Evolutionary conservation across 2,113 vertebrate species (phyloP), one percentile per base, ranked within the genome.

Genomic region (Dendropsophus ebraccatus): DNA sequence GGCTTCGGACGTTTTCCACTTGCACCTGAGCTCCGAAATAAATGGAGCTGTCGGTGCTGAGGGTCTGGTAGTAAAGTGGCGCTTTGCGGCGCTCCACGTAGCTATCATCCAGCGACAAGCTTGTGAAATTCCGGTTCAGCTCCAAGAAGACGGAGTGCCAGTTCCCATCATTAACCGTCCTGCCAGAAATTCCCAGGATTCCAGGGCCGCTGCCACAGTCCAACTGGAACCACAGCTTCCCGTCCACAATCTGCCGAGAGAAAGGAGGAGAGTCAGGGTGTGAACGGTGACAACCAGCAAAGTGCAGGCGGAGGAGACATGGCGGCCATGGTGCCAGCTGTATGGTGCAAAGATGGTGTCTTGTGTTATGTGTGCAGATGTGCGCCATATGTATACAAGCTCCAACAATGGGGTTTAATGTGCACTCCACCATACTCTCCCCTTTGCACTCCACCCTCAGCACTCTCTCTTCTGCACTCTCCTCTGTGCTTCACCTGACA

Each of bases 61-160:
- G 92, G 0, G 94, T 94, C 85, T 95, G 96, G 62, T 95, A 93
- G 58, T 94, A 94, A 5, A 96, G 92, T 0, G 95, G 94, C 0
- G 95, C 96, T 19, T 95, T 93, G 80, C 97, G 96, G 6, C 94
- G 94, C 87, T 98, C 97, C 85, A 97, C 95, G 0, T 98, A 98
- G 91, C 96, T 97, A 90, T 98, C 96, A 0, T 99, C 98, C 67
- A 99, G 92, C 1, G 97, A 95, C 89, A 99, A 89, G 91, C 97
- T 98, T 0, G 96, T 99, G 94, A 96, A 96, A 86, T 99, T 99
- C 83, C 94, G 95, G 52, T 96, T 97, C 79, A 99, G 93, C 90
- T 99, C 98, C 88, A 99, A 91, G 60, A 94, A 95, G 87, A 99
- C 96, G 0, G 97, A 97, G 90, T 99, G 98, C 98, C 98, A 99